These are phyloP conservation scores for Metridium senile DNA, from an alignment of 92 coral and sea anemone genomes.

Conservation along the genomic window DNA sequence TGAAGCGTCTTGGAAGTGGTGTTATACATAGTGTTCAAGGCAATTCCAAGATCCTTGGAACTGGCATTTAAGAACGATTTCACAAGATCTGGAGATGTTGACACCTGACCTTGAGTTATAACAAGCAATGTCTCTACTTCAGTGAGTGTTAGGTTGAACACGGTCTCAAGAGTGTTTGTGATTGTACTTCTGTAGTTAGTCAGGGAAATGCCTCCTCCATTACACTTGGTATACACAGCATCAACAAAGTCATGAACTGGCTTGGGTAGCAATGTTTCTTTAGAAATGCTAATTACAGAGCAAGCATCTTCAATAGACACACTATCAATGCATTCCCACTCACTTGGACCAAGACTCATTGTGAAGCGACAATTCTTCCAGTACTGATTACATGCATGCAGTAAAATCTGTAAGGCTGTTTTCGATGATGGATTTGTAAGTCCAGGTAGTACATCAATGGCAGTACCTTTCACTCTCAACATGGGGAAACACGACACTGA, in stretches of 20 bases:
- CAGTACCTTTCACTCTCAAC: constrained; percentile 44
- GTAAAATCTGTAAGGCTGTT: constrained; percentile 53
- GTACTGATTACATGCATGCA: constrained; percentile 25
- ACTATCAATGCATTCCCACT: constrained; percentile 65
- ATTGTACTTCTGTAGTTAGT: not conserved
- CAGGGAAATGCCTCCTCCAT: not conserved
- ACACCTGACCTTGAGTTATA: constrained; percentile 1
- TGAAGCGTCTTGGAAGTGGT: constrained; percentile 33
- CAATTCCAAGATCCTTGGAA: constrained; percentile 37
- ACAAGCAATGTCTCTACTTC: constrained; percentile 45
- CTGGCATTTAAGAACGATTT: constrained; percentile 57
- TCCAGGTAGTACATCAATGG: constrained; percentile 30
- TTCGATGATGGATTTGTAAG: constrained; percentile 11
- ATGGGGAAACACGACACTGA: constrained; percentile 43
- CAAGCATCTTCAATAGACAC: constrained; percentile 43
- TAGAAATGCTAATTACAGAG: constrained; percentile 16
- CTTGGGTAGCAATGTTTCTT: constrained; percentile 19
- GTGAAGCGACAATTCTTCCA: constrained; percentile 58
- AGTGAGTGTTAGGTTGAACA: constrained; percentile 52
- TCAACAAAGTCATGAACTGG: constrained; percentile 42
- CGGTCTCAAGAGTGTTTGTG: not conserved
- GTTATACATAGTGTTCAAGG: constrained; percentile 29
- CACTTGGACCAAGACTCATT: constrained; percentile 35
- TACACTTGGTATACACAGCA: constrained; percentile 1
- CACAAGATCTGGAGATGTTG: constrained; percentile 34